Conservation (phyloP, 2,797 vertebrate genomes). For the Amazona finschi region DNA sequence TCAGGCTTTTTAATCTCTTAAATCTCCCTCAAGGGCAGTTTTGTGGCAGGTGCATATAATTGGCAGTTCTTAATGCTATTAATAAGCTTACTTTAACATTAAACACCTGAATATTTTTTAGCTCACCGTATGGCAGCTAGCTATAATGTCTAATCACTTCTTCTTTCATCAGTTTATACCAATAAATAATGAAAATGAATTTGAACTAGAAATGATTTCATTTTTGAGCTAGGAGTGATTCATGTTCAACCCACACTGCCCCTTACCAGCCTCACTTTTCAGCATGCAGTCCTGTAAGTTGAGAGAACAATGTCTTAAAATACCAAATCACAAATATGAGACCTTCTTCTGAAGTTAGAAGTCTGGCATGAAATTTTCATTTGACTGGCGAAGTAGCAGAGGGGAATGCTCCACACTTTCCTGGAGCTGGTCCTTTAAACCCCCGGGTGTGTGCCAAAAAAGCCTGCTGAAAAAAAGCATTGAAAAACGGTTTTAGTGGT, state of each 20-base stretch:
- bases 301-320: neutral
- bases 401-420: neutral
- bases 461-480: neutral
- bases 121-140: neutral
- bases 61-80: neutral
- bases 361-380: neutral
- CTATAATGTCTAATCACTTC: neutral
- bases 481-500: neutral
- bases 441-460: neutral
- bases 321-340: neutral
- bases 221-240: neutral
- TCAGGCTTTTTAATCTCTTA: neutral
- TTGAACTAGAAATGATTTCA: neutral
- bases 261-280: neutral
- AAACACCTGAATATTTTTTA: neutral
- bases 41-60: neutral
- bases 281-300: neutral
- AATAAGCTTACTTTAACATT: neutral
- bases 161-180: neutral
- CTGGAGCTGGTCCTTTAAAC: neutral
- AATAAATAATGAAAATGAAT: neutral
- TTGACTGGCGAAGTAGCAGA: neutral
- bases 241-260: neutral
- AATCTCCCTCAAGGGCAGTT: neutral
- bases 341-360: neutral